Evolutionary conservation across 2,113 vertebrate genomes (phyloP).

Genomic region (Alouatta palliata): DNA sequence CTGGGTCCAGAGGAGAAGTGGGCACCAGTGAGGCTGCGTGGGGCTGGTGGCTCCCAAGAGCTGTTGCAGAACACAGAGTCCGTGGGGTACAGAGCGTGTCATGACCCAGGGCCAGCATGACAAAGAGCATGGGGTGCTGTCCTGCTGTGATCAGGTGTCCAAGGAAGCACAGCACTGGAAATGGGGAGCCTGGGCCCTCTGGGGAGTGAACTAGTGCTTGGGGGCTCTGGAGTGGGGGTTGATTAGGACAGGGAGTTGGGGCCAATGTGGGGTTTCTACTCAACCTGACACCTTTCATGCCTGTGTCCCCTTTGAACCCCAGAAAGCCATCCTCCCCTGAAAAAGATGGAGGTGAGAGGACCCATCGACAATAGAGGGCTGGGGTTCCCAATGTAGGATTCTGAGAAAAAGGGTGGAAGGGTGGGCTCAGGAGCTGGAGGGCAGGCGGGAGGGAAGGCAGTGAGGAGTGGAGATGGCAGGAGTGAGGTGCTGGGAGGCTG

Average conservation of each 20-base stretch:
- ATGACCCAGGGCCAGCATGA: background rate
- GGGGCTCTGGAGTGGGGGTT: background rate
- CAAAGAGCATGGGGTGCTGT: accelerated
- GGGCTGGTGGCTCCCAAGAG: background rate
- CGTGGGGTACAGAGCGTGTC: background rate
- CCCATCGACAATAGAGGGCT: background rate
- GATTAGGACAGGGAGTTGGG: no score
- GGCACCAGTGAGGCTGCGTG: accelerated
- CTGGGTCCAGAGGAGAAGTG: background rate
- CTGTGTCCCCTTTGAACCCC: constrained; percentile 93
- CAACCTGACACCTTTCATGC: constrained; percentile 91
- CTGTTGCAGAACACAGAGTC: background rate
- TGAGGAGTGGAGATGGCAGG: no score
- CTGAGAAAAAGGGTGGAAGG: background rate
- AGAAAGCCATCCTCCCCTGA: constrained; percentile 94
- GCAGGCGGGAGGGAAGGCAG: background rate
- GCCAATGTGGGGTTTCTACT: background rate
- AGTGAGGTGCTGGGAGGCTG: accelerated
- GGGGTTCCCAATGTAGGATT: no score
- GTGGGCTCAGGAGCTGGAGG: background rate
- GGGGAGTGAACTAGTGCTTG: no score
- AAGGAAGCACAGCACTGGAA: no score
- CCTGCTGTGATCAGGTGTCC: background rate
- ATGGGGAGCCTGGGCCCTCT: no score
- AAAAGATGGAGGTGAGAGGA: background rate